Evolutionary conservation across 2,888 invertebrate genomes (phyloP).

Genomic region (Callinectes sapidus): DNA sequence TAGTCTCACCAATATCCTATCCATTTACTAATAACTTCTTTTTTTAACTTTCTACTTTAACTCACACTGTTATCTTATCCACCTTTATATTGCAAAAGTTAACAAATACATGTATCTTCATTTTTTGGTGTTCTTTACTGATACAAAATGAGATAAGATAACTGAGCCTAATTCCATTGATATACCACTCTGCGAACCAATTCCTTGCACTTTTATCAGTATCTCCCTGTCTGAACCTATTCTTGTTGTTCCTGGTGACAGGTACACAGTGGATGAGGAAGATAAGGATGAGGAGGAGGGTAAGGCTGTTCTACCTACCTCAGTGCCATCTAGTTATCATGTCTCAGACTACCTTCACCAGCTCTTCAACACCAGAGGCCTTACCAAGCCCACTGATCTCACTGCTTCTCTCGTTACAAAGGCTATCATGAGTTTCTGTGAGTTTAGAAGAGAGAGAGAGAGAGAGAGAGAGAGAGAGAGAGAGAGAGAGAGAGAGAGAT

Average conservation of each 20-base stretch:
- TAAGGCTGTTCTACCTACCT: not conserved
- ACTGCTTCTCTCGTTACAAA: conserved; percentile 77
- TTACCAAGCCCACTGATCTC: conserved; percentile 77
- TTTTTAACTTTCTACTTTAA: too few relatives aligned
- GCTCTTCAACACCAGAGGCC: conserved; percentile 77
- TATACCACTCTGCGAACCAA: not conserved
- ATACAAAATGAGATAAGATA: too few relatives aligned
- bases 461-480: conserved; percentile 25
- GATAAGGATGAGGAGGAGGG: not conserved
- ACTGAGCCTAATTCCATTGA: not conserved
- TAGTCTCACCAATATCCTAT: too few relatives aligned
- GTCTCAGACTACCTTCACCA: conserved; percentile 74
- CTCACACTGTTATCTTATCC: too few relatives aligned
- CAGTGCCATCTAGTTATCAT: not conserved
- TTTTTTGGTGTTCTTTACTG: too few relatives aligned
- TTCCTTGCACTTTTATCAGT: not conserved
- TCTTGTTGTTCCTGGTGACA: not conserved
- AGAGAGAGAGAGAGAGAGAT: conserved; percentile 22
- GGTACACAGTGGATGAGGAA: conserved; percentile 6
- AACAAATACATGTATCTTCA: too few relatives aligned
- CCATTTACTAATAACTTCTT: too few relatives aligned
- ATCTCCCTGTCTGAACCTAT: not conserved
- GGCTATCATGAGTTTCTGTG: conserved; percentile 73
- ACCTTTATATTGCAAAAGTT: too few relatives aligned
- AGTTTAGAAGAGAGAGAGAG: conserved; percentile 45